phyloP scores from a whole-genome alignment of 2,888 invertebrate species.

The Hydrotaea cyrtoneurina region DNA sequence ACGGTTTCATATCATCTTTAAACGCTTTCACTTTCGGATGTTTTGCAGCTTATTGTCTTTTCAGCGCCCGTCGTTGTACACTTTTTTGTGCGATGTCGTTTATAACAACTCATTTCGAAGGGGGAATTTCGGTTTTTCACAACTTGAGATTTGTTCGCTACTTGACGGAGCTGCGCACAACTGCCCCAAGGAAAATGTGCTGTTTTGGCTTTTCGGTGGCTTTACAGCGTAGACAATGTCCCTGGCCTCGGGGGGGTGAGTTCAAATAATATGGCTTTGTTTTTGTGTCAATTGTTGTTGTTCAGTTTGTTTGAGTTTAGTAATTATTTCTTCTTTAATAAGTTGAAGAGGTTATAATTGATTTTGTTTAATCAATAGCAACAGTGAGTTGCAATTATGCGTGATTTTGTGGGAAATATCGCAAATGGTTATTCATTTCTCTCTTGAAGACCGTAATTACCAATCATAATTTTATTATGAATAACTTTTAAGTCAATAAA shows the following conservation, averaged over 20 bases:
- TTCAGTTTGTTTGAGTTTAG: no score
- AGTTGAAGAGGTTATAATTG: no score
- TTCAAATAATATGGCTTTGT: no score
- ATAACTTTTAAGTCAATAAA: no score
- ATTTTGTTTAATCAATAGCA: no score
- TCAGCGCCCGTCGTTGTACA: background rate
- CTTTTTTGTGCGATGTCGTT: background rate
- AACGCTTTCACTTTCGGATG: conserved; percentile 60
- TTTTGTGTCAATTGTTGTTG: no score
- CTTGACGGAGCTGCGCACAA: conserved; percentile 7
- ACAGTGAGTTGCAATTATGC: no score
- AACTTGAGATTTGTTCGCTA: conserved; percentile 28
- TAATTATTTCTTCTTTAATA: no score
- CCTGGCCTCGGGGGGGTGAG: background rate
- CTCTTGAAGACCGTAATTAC: no score
- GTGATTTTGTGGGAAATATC: no score
- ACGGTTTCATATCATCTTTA: conserved; percentile 56
- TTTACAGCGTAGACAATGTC: background rate
- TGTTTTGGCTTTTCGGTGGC: background rate
- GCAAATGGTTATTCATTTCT: no score
- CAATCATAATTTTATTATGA: no score
- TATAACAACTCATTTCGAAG: conserved; percentile 5
- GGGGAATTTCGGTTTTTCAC: conserved; percentile 7
- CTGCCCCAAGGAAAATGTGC: conserved; percentile 29
- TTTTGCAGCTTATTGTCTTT: conserved; percentile 14